A percentile compares a stretch with the other conserved stretches of the same genome.
These are phyloP conservation scores for Polymixis lichenea DNA, from an alignment of 2,888 invertebrate species.

Conservation along the genomic window DNA sequence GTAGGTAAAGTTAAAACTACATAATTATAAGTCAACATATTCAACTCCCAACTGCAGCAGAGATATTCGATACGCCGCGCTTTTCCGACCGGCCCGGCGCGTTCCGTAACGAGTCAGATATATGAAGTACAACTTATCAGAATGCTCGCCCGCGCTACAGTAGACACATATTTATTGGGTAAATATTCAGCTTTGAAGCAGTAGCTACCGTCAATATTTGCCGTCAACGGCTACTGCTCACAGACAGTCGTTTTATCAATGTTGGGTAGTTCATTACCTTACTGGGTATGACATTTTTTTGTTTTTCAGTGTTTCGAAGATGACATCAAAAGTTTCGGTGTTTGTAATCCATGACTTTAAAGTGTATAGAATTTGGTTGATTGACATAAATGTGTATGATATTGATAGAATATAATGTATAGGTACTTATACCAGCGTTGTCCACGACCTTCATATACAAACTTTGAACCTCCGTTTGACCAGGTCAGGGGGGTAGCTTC, in stretches of 20 bases:
- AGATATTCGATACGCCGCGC: constrained; percentile 33
- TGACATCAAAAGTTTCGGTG: neutral
- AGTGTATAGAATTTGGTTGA: neutral
- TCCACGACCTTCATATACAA: neutral
- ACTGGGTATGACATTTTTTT: neutral
- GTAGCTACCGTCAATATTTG: constrained; percentile 58
- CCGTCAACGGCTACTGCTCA: constrained; percentile 37
- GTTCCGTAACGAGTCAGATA: constrained; percentile 36
- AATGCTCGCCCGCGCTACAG: constrained; percentile 40
- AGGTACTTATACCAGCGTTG: neutral
- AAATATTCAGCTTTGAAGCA: constrained; percentile 59
- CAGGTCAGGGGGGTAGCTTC: neutral
- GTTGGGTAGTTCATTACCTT: constrained; percentile 28
- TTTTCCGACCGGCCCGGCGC: constrained; percentile 23
- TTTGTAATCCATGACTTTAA: neutral
- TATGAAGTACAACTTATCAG: constrained; percentile 48
- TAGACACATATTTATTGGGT: constrained; percentile 55
- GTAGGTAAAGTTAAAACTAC: neutral
- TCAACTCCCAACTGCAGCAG: constrained; percentile 5
- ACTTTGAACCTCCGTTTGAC: too few species aligned
- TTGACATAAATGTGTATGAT: neutral
- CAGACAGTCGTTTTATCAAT: constrained; percentile 34
- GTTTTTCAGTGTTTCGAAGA: neutral
- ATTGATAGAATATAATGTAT: neutral
- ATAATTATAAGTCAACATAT: neutral